Evolutionary conservation across 2,888 invertebrate species (phyloP).

Genomic region (Apamea monoglypha): DNA sequence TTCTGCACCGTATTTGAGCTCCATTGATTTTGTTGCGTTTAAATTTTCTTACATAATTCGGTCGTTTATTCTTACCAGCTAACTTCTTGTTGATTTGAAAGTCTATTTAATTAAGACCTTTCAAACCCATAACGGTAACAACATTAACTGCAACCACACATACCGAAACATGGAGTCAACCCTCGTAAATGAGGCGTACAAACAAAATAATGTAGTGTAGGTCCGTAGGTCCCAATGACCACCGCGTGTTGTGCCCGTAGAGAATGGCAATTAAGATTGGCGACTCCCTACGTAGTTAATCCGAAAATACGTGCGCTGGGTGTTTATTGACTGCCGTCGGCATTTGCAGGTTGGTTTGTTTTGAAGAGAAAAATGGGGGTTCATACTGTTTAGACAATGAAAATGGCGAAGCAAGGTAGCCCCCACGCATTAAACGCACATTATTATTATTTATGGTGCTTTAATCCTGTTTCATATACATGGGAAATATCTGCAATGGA

Average conservation of each 20-base stretch:
- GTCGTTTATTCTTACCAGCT: not conserved
- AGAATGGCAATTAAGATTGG: constrained; percentile 88
- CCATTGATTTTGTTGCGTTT: not conserved
- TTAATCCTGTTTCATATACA: constrained; percentile 30
- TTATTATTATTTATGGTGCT: constrained; percentile 41
- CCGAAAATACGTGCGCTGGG: constrained; percentile 88
- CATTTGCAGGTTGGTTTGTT: constrained; percentile 78
- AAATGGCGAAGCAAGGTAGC: constrained; percentile 47
- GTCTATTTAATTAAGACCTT: constrained; percentile 47
- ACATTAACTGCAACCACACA: constrained; percentile 70
- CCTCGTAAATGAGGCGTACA: constrained; percentile 83
- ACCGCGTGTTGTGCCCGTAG: constrained; percentile 74
- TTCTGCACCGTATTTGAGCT: not conserved
- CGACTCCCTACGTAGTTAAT: constrained; percentile 88
- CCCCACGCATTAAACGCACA: constrained; percentile 39
- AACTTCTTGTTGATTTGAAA: not conserved
- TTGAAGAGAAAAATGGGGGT: constrained; percentile 74
- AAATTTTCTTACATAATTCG: not conserved
- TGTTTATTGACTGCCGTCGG: constrained; percentile 87
- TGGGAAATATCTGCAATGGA: constrained; percentile 4
- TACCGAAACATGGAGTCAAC: constrained; percentile 78
- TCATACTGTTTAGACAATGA: constrained; percentile 63
- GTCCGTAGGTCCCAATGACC: constrained; percentile 83
- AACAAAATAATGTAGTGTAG: constrained; percentile 86
- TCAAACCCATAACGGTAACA: constrained; percentile 53